Base-by-base conservation (phyloP, 1,140 invertebrate species). In the Trissolcus basalis region DNA sequence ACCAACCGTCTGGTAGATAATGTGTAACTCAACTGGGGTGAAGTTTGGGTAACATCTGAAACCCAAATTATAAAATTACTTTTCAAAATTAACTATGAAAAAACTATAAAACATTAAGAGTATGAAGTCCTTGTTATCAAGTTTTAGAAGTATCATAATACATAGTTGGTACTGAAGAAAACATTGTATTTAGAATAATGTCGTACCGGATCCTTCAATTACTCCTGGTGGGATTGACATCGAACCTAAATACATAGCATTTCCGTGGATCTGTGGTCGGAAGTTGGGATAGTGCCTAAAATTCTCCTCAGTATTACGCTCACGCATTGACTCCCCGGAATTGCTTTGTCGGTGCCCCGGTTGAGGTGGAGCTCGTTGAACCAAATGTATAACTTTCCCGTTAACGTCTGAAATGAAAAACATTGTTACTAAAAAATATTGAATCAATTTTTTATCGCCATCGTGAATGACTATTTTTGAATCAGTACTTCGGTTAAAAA, bases 361-460 rank as follows among this genome's bases (percentile, higher is more conserved):
- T 72, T 86, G 83, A 43, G 91, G 90, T 13, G 96, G 95, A 4
- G 95, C 92, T 35, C 95, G 89, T 87, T 97, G 94, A n/a, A 98
- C 97, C 81, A 98, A 91, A 86, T 98, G 97, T 48, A 98, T 91
- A 12, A 96, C 96, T 89, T 97, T 97, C 1, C 94, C 95, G 88
- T 96, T 91, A 9, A 98, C 93, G 91, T 96, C 96, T 97, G 72
- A 71, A 73, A 73, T 14, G 67, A 51, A 4, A 44, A 44, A 27
- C 19, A 44, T 39, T 39, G 36, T 39, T 39, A 35, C 33, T 35
- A 6, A 35, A 35, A 35, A 35, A 35, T 35, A 35, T 35, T 35
- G 5, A 35, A 35, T 35, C 5, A 35, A 6, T 35, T 35, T 5
- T 35, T 35, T 35, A 35, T 35, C 5, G 33, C 10, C 33, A 35